A percentile compares a stretch with the other conserved stretches of the same genome.
These are phyloP conservation scores for Bergia puertoricense DNA, from an alignment of 92 coral and sea anemone genomes.

Conservation along the genomic window DNA sequence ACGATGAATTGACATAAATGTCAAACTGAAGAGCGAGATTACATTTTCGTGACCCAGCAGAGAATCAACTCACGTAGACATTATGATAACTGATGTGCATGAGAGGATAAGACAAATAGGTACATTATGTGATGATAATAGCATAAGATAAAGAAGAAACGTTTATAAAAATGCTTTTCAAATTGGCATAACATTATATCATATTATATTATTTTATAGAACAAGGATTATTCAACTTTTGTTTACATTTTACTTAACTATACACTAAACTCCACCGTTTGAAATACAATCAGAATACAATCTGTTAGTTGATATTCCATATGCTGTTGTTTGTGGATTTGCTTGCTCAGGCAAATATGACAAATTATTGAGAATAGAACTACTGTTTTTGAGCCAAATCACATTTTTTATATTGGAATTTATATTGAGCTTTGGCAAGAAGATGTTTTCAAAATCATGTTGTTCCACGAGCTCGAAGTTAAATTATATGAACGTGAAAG, in stretches of 20 bases:
- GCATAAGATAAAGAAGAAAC: not conserved
- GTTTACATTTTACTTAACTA: not conserved
- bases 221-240: not conserved
- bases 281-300: too few relatives aligned
- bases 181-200: not conserved
- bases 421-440: not conserved
- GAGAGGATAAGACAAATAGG: not conserved
- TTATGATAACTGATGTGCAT: not conserved
- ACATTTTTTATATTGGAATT: not conserved
- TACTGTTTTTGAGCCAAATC: not conserved
- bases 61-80: too few relatives aligned
- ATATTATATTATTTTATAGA: too few relatives aligned
- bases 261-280: not conserved
- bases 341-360: not conserved
- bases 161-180: too few relatives aligned
- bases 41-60: too few relatives aligned
- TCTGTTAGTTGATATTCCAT: too few relatives aligned
- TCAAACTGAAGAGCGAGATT: too few relatives aligned
- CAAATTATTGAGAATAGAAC: not conserved
- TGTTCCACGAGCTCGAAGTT: too few relatives aligned
- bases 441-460: too few relatives aligned
- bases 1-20: too few relatives aligned
- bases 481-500: not conserved
- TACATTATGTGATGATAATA: not conserved
- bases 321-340: not conserved